Base-by-base conservation (phyloP, 2,113 vertebrate genomes). In the Mesoclemmys tuberculata region DNA sequence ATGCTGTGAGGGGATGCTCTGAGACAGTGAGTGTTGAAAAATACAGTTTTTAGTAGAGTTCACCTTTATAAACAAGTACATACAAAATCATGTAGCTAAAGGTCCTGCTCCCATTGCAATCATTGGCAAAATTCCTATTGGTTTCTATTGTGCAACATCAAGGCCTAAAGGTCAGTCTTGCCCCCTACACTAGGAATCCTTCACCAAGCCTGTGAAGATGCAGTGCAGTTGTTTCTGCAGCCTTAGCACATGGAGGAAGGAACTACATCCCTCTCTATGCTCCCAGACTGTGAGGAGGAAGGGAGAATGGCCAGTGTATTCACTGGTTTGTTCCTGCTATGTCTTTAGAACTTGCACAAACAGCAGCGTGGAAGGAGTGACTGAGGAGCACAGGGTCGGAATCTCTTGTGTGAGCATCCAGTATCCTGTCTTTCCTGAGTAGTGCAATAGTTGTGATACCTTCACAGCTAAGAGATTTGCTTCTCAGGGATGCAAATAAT, bases 381-480 rank as follows among this genome's bases (percentile, higher is more conserved):
- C 29, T 8, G 29, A 2, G 46, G 61, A 79, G 2, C 26, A 52
- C 0, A 0, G 2, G 38, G 31, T 52, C 1, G 46, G 7, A 54
- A 54, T 3, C 1, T 19, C 46, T 4, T 84, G 19, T 68, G 92
- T 10, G 7, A 58, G 22, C 24, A 6, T 31, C 10, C 56, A 61
- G 27, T 29, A 58, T 71, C 10, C 29, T 51, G 1, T 61, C 81
- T 85, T 48, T 93, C 14, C 5, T 71, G 27, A 38, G 19, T 24
- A 48, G 10, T 51, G 21, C 1, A 90, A 77, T 56, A 79, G 11
- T 58, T 91, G 27, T 61, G 29, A 27, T 61, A 12, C 12, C 56
- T 61, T 90, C 79, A 31, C 9, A 56, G 35, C 2, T 51, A 93
- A 18, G 64, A 4, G 84, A 79, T 58, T 0, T 31, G 3, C 27